Evolutionary conservation across 2,113 vertebrate species (phyloP).

Genomic region (Pseudorhombus dupliciocellatus): DNA sequence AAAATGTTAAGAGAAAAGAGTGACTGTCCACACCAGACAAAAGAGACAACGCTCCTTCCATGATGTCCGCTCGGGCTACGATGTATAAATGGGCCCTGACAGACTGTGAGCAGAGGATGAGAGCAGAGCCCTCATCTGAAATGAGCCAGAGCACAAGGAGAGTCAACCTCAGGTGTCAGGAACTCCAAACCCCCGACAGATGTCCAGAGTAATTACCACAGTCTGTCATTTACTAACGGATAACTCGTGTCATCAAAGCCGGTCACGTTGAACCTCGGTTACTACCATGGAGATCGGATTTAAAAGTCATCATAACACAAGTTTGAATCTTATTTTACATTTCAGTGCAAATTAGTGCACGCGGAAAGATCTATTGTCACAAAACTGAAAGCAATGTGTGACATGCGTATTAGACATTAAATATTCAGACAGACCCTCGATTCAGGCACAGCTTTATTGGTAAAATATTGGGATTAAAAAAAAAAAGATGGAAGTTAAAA

Average conservation of each 20-base stretch:
- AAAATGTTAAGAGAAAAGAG: too few relatives aligned
- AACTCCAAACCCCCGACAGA: constrained; percentile 60
- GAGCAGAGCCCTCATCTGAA: neutral
- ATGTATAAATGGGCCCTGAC: constrained; percentile 16
- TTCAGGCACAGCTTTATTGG: constrained; percentile 14
- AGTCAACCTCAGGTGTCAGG: constrained; percentile 51
- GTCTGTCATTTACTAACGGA: constrained; percentile 78
- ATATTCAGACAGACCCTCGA: neutral
- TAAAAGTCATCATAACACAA: constrained; percentile 30
- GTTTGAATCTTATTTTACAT: neutral
- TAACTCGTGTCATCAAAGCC: constrained; percentile 57
- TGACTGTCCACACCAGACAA: neutral
- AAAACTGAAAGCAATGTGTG: too few relatives aligned
- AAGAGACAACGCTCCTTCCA: constrained; percentile 1
- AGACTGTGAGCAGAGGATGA: constrained; percentile 28
- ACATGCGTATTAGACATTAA: neutral
- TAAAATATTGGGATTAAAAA: neutral
- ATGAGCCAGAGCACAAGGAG: constrained; percentile 46
- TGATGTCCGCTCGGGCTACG: neutral
- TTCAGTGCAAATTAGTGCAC: too few relatives aligned
- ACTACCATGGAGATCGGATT: constrained; percentile 49
- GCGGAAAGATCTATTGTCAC: too few relatives aligned
- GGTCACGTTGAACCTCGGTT: constrained; percentile 59
- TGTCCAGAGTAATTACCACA: constrained; percentile 69
- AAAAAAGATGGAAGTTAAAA: neutral